Evolutionary conservation across 2,113 vertebrate species (phyloP).

Genomic region (Pitta sordida): DNA sequence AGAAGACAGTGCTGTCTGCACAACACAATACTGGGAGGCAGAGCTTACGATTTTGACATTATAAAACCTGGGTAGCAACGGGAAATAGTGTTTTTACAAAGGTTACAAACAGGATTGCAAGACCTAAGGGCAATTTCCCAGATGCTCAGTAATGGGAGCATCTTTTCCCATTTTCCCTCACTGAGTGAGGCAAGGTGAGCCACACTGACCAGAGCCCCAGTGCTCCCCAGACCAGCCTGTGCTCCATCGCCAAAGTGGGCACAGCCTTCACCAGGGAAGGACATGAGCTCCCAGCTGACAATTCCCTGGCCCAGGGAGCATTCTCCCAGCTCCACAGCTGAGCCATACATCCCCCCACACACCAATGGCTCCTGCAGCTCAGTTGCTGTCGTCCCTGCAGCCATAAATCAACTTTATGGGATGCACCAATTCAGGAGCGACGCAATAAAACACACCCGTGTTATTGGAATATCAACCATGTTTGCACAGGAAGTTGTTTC

Average conservation of each 20-base stretch:
- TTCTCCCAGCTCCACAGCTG: background rate
- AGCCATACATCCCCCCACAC: accelerated
- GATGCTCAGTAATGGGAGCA: background rate
- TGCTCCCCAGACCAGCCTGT: accelerated
- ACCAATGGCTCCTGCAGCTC: background rate
- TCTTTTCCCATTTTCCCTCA: background rate
- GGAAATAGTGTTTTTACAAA: conserved; percentile 63
- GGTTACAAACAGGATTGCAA: conserved; percentile 46
- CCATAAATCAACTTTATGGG: background rate
- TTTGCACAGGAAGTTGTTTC: background rate
- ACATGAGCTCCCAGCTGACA: background rate
- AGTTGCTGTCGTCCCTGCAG: background rate
- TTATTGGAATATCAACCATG: background rate
- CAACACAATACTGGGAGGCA: conserved; percentile 13
- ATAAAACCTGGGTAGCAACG: conserved; percentile 8
- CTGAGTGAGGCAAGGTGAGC: background rate
- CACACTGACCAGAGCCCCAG: accelerated
- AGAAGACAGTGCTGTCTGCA: background rate
- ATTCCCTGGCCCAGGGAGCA: accelerated
- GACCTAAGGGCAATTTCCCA: conserved; percentile 27
- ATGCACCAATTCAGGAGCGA: background rate
- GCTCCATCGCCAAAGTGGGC: accelerated
- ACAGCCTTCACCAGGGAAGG: background rate
- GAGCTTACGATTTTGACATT: conserved; percentile 50
- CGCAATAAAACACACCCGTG: background rate